These are phyloP conservation scores for Epicauta chinensis DNA, from an alignment of 1,140 invertebrate genomes.

Conservation along the genomic window DNA sequence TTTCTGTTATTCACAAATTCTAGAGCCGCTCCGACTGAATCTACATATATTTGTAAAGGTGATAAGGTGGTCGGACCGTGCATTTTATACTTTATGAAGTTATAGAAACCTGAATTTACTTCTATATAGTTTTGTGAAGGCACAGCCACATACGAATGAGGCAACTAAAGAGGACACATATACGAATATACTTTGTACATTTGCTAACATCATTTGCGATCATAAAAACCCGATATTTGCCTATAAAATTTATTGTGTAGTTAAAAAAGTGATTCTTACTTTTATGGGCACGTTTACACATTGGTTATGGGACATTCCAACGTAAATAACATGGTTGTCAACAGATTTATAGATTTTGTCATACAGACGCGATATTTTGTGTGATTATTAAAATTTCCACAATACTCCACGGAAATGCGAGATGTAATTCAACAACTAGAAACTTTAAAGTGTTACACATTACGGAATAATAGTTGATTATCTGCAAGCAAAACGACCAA, in stretches of 20 bases:
- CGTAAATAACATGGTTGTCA: constrained; percentile 16
- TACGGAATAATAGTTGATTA: no score
- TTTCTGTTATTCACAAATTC: constrained; percentile 39
- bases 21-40: constrained; percentile 28
- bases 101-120: constrained; percentile 17
- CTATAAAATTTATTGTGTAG: constrained; percentile 22
- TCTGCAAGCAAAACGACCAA: no score
- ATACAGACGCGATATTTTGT: no score
- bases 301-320: constrained; percentile 10
- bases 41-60: constrained; percentile 39
- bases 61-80: constrained; percentile 32
- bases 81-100: constrained; percentile 31
- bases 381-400: no score
- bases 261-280: constrained; percentile 21
- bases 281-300: constrained; percentile 21
- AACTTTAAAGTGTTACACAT: no score
- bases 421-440: no score
- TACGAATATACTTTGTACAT: constrained; percentile 8
- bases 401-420: no score
- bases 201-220: background rate
- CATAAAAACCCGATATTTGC: constrained; percentile 10
- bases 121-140: no score
- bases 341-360: no score
- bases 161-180: no score
- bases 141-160: no score